Evolutionary conservation across 2,888 invertebrate species (phyloP).

Genomic region (Cataglyphis albicans): DNA sequence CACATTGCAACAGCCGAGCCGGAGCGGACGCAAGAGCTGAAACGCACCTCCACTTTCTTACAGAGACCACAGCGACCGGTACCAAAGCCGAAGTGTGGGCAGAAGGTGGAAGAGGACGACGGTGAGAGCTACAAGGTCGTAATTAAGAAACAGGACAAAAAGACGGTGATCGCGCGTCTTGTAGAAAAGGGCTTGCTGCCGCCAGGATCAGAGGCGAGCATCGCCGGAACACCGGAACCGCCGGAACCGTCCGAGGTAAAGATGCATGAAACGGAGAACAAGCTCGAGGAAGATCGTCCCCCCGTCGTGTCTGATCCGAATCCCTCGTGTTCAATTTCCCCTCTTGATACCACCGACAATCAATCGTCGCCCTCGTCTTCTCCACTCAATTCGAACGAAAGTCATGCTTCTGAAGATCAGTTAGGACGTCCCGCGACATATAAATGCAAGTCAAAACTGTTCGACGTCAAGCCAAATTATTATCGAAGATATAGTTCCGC

Average conservation of each 20-base stretch:
- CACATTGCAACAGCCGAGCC: slow-evolving; percentile 80
- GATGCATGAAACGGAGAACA: slow-evolving; percentile 65
- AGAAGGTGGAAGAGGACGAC: slow-evolving; percentile 47
- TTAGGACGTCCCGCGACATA: not conserved
- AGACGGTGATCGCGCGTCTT: slow-evolving; percentile 81
- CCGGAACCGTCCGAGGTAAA: slow-evolving; percentile 78
- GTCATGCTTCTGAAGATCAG: not conserved
- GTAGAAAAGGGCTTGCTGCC: slow-evolving; percentile 80
- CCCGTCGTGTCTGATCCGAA: slow-evolving; percentile 26
- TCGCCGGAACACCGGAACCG: slow-evolving; percentile 77
- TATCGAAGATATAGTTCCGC: slow-evolving; percentile 49
- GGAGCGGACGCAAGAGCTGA: slow-evolving; percentile 79
- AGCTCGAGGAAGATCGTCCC: slow-evolving; percentile 53
- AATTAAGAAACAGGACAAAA: slow-evolving; percentile 83
- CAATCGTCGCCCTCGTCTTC: not conserved
- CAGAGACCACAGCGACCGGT: slow-evolving; percentile 91
- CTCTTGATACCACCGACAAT: slow-evolving; percentile 21
- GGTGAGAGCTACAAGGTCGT: slow-evolving; percentile 81
- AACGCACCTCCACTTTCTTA: slow-evolving; percentile 90
- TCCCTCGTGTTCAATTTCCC: slow-evolving; percentile 24
- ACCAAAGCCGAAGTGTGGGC: slow-evolving; percentile 85
- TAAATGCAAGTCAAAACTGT: slow-evolving; percentile 45
- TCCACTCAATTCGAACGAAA: slow-evolving; percentile 32
- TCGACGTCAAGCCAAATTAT: slow-evolving; percentile 58
- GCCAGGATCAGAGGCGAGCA: slow-evolving; percentile 68